Percentiles rank a stretch among this genome's conserved stretches.
Conservation (phyloP, 1,140 invertebrate genomes). For the Leptinotarsa texana region DNA sequence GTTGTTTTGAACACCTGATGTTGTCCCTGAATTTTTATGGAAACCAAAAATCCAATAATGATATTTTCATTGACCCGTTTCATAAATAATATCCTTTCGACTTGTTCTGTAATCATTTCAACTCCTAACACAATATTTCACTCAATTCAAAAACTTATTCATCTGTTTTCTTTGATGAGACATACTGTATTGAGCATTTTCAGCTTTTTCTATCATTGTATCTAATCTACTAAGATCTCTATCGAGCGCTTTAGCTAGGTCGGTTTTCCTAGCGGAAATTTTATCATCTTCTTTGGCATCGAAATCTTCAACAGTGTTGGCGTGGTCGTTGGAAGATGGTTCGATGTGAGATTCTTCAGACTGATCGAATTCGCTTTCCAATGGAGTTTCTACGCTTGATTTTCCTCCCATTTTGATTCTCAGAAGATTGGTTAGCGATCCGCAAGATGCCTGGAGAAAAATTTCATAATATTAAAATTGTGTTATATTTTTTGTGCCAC, state of each 20-base stretch:
- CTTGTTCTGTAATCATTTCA: no score
- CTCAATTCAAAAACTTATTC: conserved; percentile 58
- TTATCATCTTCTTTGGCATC: conserved; percentile 18
- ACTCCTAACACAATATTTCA: not conserved
- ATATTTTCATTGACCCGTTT: no score
- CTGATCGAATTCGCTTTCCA: conserved; percentile 4
- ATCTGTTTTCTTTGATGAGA: conserved; percentile 73
- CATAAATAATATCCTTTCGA: no score
- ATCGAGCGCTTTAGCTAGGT: conserved; percentile 57
- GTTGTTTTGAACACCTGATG: no score
- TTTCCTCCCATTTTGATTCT: conserved; percentile 58
- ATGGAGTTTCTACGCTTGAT: conserved; percentile 44
- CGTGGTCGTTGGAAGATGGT: not conserved
- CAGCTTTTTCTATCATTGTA: conserved; percentile 66
- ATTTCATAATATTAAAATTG: not conserved
- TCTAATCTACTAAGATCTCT: conserved; percentile 67
- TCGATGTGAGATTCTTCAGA: not conserved
- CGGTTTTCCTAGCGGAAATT: conserved; percentile 45
- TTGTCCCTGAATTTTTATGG: no score
- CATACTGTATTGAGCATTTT: conserved; percentile 69
- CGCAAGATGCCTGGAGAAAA: conserved; percentile 65
- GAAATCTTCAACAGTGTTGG: not conserved
- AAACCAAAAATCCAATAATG: no score
- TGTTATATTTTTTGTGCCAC: no score
- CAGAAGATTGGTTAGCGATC: conserved; percentile 66